Conservation (phyloP, 2,888 invertebrate species). For the Machimus atricapillus region DNA sequence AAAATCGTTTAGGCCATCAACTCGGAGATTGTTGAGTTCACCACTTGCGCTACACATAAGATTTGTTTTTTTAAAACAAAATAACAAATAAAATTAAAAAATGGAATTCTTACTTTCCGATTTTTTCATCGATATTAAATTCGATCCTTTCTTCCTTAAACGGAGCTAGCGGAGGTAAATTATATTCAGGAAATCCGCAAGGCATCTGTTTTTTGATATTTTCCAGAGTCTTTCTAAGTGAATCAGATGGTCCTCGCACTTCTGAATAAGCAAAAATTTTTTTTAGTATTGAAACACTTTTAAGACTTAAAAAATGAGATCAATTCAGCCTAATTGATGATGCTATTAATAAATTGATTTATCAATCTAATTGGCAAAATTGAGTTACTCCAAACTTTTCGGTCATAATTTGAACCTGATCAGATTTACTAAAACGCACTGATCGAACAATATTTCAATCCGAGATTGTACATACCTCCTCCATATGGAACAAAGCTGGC, state of each 20-base stretch:
- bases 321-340: too few relatives aligned
- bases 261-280: background rate
- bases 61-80: background rate
- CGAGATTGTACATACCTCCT: background rate
- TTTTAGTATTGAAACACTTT: background rate
- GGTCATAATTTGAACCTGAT: too few relatives aligned
- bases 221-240: constrained; percentile 51
- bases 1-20: constrained; percentile 56
- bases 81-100: background rate
- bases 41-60: constrained; percentile 50
- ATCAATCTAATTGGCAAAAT: too few relatives aligned
- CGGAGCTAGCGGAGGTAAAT: constrained; percentile 57
- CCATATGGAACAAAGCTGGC: background rate
- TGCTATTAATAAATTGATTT: too few relatives aligned
- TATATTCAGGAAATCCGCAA: constrained; percentile 56
- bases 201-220: constrained; percentile 54
- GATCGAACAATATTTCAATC: background rate
- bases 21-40: constrained; percentile 53
- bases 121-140: constrained; percentile 42
- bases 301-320: background rate
- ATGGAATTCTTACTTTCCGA: background rate
- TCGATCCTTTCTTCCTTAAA: constrained; percentile 55
- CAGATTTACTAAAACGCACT: background rate
- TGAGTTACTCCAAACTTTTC: too few relatives aligned
- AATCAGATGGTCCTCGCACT: background rate